These are phyloP conservation scores for Prionailurus viverrinus DNA, from an alignment of 2,113 vertebrate species.

Conservation along the genomic window DNA sequence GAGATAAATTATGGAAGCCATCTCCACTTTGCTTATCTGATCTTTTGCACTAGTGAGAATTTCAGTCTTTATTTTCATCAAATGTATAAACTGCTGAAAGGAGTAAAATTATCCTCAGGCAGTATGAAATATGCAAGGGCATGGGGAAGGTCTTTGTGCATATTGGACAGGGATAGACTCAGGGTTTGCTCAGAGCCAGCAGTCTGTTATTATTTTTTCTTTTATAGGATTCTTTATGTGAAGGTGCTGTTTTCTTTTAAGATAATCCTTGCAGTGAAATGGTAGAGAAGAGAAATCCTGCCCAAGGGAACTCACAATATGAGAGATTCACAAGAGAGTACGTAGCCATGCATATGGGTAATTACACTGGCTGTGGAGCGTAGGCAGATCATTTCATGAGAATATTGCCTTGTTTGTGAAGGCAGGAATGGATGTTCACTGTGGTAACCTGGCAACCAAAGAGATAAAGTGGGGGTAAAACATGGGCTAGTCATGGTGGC, in stretches of 20 bases:
- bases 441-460: slow-evolving; percentile 14
- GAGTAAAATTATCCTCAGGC: not conserved
- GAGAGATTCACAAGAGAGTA: not conserved
- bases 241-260: slow-evolving; percentile 34
- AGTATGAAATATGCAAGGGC: not conserved
- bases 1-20: not conserved
- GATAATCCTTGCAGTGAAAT: slow-evolving; percentile 13
- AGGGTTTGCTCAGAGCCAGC: not conserved
- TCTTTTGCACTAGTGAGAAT: not conserved
- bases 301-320: slow-evolving; percentile 9
- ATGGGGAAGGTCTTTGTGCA: not conserved
- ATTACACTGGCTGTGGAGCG: not conserved
- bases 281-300: slow-evolving; percentile 40
- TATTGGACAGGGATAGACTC: not conserved
- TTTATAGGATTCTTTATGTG: slow-evolving; percentile 12
- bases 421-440: not conserved
- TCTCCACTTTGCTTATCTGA: not conserved
- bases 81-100: not conserved
- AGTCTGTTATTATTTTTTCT: not conserved
- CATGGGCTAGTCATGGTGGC: not conserved
- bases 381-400: slow-evolving; percentile 7
- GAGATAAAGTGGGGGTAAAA: not conserved
- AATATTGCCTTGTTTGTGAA: slow-evolving; percentile 46
- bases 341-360: not conserved
- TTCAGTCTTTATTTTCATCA: not conserved